phyloP scores from a whole-genome alignment of 2,113 vertebrate genomes.

The Hiodon alosoides region DNA sequence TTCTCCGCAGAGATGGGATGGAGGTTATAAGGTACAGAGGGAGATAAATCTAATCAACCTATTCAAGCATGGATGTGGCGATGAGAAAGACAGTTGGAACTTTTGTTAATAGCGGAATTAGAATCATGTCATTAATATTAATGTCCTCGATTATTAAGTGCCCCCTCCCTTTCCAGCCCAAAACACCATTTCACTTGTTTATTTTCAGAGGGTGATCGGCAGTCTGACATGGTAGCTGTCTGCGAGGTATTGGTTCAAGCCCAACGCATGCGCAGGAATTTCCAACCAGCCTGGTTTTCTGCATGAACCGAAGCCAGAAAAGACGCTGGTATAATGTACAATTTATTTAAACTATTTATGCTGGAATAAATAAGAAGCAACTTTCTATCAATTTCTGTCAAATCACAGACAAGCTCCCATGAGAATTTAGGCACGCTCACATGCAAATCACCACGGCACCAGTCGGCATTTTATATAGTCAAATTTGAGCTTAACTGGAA shows the following conservation, averaged over 20 bases:
- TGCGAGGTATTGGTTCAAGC: not conserved
- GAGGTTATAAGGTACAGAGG: slow-evolving; percentile 13
- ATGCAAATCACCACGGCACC: too few species aligned
- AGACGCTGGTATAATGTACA: not conserved
- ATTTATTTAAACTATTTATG: too few species aligned
- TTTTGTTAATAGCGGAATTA: slow-evolving; percentile 36
- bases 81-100: slow-evolving; percentile 28
- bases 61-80: slow-evolving; percentile 33
- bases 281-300: too few species aligned
- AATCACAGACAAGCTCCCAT: too few species aligned
- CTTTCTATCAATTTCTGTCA: too few species aligned
- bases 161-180: slow-evolving; percentile 16
- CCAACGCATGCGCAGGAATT: not conserved
- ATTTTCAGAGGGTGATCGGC: slow-evolving; percentile 13
- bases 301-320: not conserved
- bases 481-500: too few species aligned
- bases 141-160: slow-evolving; percentile 35
- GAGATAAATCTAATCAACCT: slow-evolving; percentile 25
- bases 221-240: slow-evolving; percentile 21
- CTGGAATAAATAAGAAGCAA: too few species aligned
- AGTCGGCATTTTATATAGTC: too few species aligned
- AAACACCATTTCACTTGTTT: not conserved
- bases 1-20: not conserved
- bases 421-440: too few species aligned
- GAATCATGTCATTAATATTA: slow-evolving; percentile 38